Conservation (phyloP, 2,113 vertebrate species). For the Podilymbus podiceps region DNA sequence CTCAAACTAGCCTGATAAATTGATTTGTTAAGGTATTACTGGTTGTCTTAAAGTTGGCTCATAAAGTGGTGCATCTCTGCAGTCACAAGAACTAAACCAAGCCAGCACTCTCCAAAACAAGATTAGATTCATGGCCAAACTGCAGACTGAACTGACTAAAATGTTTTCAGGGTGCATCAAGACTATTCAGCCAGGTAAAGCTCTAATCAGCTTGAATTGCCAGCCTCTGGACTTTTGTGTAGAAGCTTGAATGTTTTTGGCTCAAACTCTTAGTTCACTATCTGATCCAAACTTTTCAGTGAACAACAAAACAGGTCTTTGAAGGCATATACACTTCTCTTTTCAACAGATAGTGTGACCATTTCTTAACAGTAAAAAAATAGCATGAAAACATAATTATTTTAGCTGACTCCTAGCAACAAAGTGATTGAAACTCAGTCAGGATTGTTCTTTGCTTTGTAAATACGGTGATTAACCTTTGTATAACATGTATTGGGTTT, state of each 20-base stretch:
- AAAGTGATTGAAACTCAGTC: conserved; percentile 38
- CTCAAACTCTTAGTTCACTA: conserved; percentile 32
- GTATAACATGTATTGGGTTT: conserved; percentile 39
- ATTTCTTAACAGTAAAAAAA: conserved; percentile 34
- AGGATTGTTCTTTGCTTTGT: conserved; percentile 35
- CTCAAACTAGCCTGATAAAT: conserved; percentile 31
- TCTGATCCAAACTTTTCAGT: conserved; percentile 40
- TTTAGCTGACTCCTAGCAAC: conserved; percentile 38
- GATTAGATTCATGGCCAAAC: conserved; percentile 59
- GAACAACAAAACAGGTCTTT: not conserved
- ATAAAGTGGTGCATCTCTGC: conserved; percentile 26
- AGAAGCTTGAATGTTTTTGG: conserved; percentile 28
- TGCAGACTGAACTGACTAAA: conserved; percentile 8
- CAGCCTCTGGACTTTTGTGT: conserved; percentile 34
- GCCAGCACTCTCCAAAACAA: conserved; percentile 63
- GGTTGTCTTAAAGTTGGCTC: conserved; percentile 38
- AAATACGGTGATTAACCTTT: not conserved
- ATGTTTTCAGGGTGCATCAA: not conserved
- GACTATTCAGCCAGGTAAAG: conserved; percentile 60
- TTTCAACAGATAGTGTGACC: not conserved
- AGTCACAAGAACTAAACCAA: conserved; percentile 43
- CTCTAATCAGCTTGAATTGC: conserved; percentile 64
- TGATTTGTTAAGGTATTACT: conserved; percentile 22
- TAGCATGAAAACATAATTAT: conserved; percentile 25
- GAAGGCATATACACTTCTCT: not conserved